Base-by-base conservation (phyloP, 1,140 invertebrate genomes). In the Drosophila equinoxialis region DNA sequence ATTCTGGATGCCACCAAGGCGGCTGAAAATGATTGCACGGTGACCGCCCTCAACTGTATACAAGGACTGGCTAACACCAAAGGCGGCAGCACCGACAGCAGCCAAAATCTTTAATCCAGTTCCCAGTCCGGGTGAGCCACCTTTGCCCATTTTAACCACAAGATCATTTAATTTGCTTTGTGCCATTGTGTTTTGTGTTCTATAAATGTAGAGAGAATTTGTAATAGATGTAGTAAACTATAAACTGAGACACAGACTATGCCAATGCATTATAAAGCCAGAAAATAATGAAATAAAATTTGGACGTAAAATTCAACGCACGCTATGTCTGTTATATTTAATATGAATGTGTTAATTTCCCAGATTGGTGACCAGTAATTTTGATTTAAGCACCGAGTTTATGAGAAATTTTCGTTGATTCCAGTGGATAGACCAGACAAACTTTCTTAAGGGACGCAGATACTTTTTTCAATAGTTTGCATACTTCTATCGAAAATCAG, bases 11-110 rank as follows among this genome's bases (percentile, higher is more conserved):
- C 99, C 99, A 71, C 97, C 97, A 78, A 99, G 93, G 79, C 99
- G 95, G 89, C 96, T 99, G 92, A 99, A 99, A 87, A 99, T 99
- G 64, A 99, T 99, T 8, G 98, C 98, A 86, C 99, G 95, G 91
- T 99, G 99, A 94, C 99, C 99, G 94, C 98, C 99, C 80, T 99
- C 99, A 83, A 99, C 99, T 98, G 98, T 99, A 92, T 97, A 99
- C 94, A 99, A 94, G 0, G 98, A 97, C 93, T 99, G 97, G 60
- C 95, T 95, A 74, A 97, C 91, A 66, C 96, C 97, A 93, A 98
- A 99, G 42, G 93, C 96, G 4, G 96, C 94, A 48, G 95, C 96
- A 73, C 96, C 98, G 64, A 95, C 95, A 35, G 94, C 95, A 14
- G 96, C 96, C 30, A 98, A 92, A 3, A 98, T 81, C 93, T 98